Evolutionary conservation across 1,140 invertebrate genomes (phyloP), one percentile per base, ranked within the genome.

Genomic region (Cryptotermes secundus): DNA sequence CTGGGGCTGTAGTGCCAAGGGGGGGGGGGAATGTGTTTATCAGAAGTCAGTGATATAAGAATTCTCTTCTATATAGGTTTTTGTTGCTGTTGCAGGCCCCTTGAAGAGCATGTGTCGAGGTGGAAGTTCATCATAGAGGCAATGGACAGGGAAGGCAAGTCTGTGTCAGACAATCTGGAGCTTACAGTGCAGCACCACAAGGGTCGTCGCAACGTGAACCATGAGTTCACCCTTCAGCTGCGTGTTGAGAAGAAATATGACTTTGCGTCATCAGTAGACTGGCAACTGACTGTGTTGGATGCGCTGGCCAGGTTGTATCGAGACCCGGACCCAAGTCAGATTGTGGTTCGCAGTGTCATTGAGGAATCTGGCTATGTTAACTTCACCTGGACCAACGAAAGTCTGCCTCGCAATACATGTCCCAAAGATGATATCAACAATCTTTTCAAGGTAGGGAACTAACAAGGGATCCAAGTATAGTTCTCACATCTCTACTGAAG

Each of bases 311-410:
- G 92, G 86, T 89, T 96, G 26, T 96, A 94, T 87, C 92, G 92
- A 36, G 94, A 96, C 86, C 90, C 90, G 6, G 93, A 96, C 87
- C 90, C 93, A 87, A 92, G 92, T 65, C 92, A 94, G 72, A 93
- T 97, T 79, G 94, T 93, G 0, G 94, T 96, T 10, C 90, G 94
- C 79, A 90, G 91, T 79, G 91, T 96, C 7, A 90, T 92, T 72
- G 90, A 79, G 38, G 35, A 81, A 19, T 31, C 90, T 31, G 91
- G 91, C 16, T 91, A 93, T 79, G 92, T 93, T 79, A 92, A 93
- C 49, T 96, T 96, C 86, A 92, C 94, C 0, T 98, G 97, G 95
- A 96, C 96, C 10, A 98, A 98, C 87, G 96, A 97, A 85, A 95
- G 95, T 34, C 88, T 98, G 85, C 93, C 95, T 0, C 93, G 94